Evolutionary conservation across 92 coral and sea anemone genomes (phyloP).

Genomic region (Epizoanthus illoricatus): DNA sequence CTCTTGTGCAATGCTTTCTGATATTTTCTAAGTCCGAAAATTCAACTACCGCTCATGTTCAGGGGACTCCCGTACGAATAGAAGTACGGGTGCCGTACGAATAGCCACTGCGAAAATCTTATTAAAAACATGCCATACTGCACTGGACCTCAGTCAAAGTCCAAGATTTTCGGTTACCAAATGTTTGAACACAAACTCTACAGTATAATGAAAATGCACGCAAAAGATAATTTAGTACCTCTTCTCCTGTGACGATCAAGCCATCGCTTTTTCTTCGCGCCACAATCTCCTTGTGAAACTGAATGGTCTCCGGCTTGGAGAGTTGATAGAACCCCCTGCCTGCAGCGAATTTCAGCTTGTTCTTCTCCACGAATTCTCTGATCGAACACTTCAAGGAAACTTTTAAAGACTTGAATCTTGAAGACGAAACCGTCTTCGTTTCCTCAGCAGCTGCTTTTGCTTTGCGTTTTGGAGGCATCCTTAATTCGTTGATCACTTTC

Average conservation of each 20-base stretch:
- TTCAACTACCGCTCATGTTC: too few relatives aligned
- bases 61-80: too few relatives aligned
- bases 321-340: conserved; percentile 95
- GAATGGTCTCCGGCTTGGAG: conserved; percentile 90
- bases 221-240: conserved; percentile 48
- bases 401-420: conserved; percentile 72
- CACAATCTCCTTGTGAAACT: conserved; percentile 86
- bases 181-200: neutral
- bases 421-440: conserved; percentile 55
- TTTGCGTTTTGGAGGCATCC: conserved; percentile 74
- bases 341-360: conserved; percentile 78
- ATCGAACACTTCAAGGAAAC: conserved; percentile 73
- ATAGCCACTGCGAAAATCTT: too few relatives aligned
- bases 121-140: too few relatives aligned
- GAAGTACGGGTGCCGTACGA: too few relatives aligned
- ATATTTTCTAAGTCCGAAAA: too few relatives aligned
- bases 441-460: conserved; percentile 53
- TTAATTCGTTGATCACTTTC: neutral
- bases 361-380: conserved; percentile 77
- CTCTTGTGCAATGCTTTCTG: too few relatives aligned
- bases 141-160: neutral
- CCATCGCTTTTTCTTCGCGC: conserved; percentile 83
- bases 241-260: conserved; percentile 77
- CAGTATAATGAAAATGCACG: neutral
- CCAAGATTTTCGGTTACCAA: neutral